These are phyloP conservation scores for Sebastes matsubarae DNA, from an alignment of 2,797 vertebrate species.

Conservation along the genomic window DNA sequence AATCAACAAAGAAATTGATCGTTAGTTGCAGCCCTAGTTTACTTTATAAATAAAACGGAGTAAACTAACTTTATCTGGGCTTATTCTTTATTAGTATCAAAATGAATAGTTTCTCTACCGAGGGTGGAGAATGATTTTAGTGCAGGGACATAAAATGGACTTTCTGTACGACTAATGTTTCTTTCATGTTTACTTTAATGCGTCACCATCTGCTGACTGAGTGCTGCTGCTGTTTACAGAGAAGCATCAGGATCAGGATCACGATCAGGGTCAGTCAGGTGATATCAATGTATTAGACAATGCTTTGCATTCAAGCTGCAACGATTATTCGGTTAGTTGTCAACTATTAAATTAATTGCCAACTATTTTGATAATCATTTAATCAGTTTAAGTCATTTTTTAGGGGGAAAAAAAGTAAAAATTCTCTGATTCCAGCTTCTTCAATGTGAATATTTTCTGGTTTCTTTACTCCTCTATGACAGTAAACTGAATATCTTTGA, in stretches of 20 bases:
- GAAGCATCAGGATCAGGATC: background rate
- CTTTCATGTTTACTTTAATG: constrained; percentile 26
- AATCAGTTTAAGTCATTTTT: no score
- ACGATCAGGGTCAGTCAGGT: background rate
- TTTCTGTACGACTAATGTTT: constrained; percentile 15
- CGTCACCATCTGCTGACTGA: constrained; percentile 18
- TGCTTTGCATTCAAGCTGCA: background rate
- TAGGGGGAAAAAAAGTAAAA: no score
- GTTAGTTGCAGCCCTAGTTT: background rate
- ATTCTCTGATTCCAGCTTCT: no score
- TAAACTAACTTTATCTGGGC: background rate
- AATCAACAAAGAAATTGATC: no score
- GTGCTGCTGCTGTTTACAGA: constrained; percentile 20
- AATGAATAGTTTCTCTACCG: background rate
- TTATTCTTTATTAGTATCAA: background rate
- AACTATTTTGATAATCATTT: no score
- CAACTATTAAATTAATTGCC: no score
- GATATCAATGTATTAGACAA: background rate
- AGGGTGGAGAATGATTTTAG: background rate
- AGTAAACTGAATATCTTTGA: no score
- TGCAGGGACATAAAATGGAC: background rate
- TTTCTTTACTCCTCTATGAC: no score
- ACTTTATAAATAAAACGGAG: background rate
- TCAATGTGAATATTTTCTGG: no score
- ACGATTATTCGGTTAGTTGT: no score